Evolutionary conservation across 2,113 vertebrate genomes (phyloP), one percentile per base, ranked within the genome.

Genomic region (Erythrocercus mccallii): DNA sequence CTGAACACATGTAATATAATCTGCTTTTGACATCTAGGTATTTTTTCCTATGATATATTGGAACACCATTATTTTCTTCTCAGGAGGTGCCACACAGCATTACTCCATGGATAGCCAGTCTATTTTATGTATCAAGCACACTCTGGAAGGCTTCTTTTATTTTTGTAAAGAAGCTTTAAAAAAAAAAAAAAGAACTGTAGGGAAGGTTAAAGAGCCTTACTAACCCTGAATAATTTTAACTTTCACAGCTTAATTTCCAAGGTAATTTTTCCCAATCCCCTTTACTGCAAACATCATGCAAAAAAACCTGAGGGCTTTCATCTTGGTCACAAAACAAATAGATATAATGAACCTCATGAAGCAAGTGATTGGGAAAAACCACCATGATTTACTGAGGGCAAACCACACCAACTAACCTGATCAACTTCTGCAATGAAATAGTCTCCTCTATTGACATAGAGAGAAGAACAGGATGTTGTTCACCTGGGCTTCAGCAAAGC

Each of bases 41-140:
- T 42, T 91, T 95, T 71, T 86, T 44, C n/a, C 33, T 62, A 4
- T 42, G 28, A 57, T 69, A 45, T 38, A 88, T 31, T 58, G 73
- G 94, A 92, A 81, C 22, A 81, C 48, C 71, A 86, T 70, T 90
- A 71, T 65, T 90, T 92, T 82, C 50, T 78, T 44, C 72, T 74
- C 82, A 78, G 83, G 38, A 69, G 73, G 40, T 72, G 28, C 66
- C 54, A 81, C 9, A 11, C 37, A 81, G 62, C 71, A 83, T 86
- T 70, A 54, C 20, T 86, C 16, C 60, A 28, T 12, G 30, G 53
- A 86, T 80, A 92, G 38, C 68, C 72, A 83, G 60, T 69, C 60
- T 78, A 38, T 90, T 80, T 92, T 76, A 83, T 51, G 19, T 38
- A 83, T 77, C 47, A 73, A 77, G 38, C 22, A 74, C 19, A 62